These are phyloP conservation scores for Acropora tenuis DNA, from an alignment of 64 coral and sea anemone genomes.

Conservation along the genomic window DNA sequence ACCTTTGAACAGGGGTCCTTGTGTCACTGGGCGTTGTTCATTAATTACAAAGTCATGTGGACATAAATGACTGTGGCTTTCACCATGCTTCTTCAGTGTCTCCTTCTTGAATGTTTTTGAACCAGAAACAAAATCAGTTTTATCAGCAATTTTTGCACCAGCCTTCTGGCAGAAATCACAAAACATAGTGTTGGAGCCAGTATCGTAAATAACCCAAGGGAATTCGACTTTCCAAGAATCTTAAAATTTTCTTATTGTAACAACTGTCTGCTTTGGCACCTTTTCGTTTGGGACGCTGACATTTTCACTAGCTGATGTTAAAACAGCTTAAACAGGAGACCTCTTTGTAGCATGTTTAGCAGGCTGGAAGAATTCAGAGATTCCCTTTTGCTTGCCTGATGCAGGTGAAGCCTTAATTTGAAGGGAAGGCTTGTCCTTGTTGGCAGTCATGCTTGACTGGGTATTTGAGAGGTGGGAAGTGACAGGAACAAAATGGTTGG, in stretches of 20 bases:
- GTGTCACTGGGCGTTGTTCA: conserved; percentile 14
- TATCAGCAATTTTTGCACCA: conserved; percentile 51
- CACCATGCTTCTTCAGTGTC: conserved; percentile 44
- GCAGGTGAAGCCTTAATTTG: conserved; percentile 8
- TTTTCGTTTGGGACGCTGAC: conserved; percentile 11
- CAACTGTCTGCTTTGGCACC: conserved; percentile 12
- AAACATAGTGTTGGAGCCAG: conserved; percentile 1
- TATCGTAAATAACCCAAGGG: conserved; percentile 11
- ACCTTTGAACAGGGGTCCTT: conserved; percentile 34
- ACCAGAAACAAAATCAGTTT: conserved; percentile 51
- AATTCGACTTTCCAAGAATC: conserved; percentile 38
- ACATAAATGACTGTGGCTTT: conserved; percentile 19
- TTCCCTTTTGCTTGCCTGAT: conserved; percentile 10
- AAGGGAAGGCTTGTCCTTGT: background rate
- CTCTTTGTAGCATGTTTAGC: conserved; percentile 9
- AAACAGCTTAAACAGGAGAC: background rate
- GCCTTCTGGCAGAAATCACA: conserved; percentile 25
- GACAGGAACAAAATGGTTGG: conserved; percentile 28
- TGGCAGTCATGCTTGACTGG: conserved; percentile 8
- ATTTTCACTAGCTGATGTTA: conserved; percentile 20
- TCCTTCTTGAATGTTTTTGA: conserved; percentile 62
- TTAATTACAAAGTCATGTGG: conserved; percentile 30
- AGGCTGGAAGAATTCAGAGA: conserved; percentile 3
- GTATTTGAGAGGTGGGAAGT: conserved; percentile 26
- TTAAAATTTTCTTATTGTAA: conserved; percentile 20